Percentiles rank a stretch among this genome's conserved stretches.
Evolutionary conservation across 1,140 invertebrate species (phyloP).

Genomic region (Pseudobourletiella spinata): DNA sequence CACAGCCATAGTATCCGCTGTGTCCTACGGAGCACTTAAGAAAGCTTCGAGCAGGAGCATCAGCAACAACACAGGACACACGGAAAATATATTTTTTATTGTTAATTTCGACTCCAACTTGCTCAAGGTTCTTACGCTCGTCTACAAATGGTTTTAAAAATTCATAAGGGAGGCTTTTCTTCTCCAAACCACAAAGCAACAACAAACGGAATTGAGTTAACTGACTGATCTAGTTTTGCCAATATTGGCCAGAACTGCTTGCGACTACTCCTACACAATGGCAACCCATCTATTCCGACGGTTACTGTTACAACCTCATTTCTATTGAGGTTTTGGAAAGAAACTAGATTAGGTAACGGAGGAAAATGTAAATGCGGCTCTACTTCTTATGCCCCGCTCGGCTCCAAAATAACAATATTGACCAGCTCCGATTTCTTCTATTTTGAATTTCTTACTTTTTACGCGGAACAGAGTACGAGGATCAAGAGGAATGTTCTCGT

Average conservation of each 20-base stretch:
- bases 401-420: background rate
- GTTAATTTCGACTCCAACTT: background rate
- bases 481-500: background rate
- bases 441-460: background rate
- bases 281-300: slow-evolving; percentile 20
- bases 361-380: too few relatives aligned
- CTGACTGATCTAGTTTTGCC: background rate
- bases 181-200: slow-evolving; percentile 13
- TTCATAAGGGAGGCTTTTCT: slow-evolving; percentile 7
- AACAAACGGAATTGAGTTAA: background rate
- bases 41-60: slow-evolving; percentile 25
- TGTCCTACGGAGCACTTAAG: background rate
- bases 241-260: slow-evolving; percentile 19
- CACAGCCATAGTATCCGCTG: slow-evolving; percentile 40
- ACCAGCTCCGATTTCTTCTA: background rate
- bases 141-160: slow-evolving; percentile 16
- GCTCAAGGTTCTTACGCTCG: slow-evolving; percentile 27
- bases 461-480: background rate
- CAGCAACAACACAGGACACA: slow-evolving; percentile 15
- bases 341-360: too few relatives aligned
- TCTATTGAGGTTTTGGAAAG: slow-evolving; percentile 9
- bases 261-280: slow-evolving; percentile 15
- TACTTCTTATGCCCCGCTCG: too few relatives aligned
- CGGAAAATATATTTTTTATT: slow-evolving; percentile 2
- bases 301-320: too few relatives aligned